Base-by-base conservation (phyloP, 2,113 vertebrate species). In the Ahaetulla prasina region DNA sequence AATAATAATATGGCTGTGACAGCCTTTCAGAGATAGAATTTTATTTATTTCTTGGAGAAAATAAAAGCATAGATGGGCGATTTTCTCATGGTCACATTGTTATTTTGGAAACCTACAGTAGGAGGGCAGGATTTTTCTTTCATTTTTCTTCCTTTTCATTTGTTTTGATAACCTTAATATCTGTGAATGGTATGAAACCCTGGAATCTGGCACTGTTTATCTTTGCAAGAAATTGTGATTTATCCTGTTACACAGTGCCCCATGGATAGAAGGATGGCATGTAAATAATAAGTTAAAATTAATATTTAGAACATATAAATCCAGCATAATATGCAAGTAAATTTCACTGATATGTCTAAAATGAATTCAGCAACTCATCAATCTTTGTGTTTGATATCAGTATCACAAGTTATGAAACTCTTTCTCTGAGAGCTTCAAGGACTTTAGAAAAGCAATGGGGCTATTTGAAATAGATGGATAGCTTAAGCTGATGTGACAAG, bases 11-110 rank as follows among this genome's bases (percentile, higher is more conserved):
- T 85, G 43, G 18, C 35, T 93, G 2, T 39, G 68, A 57, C 2
- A 68, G 30, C 6, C 80, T 4, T 0, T 87, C 23, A 0, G 0
- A 85, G n/a, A 74, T 10, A 68, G 57, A 4, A 60, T 87, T 25
- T 52, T 14, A 68, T 22, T 47, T 35, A 6, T 27, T 57, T 54
- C 20, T n/a, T 39, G 8, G 30, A 22, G 63, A 53, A 63, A 63
- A 27, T 63, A 49, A 80, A 90, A 25, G 1, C 52, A 63, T 63
- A 63, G 57, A 30, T 63, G 11, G 57, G 27, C 57, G 11, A 63
- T 63, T 30, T 63, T 27, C 23, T 22, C 10, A 12, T 45, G 43
- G 88, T 85, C 4, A 57, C 86, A n/a, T 14, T 47, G 25, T 2
- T 53, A 23, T 11, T 0, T 53, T 57, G 22, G 54, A 57, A 57